Base-by-base conservation (phyloP, 2,113 vertebrate species). In the Phocoena sinus region DNA sequence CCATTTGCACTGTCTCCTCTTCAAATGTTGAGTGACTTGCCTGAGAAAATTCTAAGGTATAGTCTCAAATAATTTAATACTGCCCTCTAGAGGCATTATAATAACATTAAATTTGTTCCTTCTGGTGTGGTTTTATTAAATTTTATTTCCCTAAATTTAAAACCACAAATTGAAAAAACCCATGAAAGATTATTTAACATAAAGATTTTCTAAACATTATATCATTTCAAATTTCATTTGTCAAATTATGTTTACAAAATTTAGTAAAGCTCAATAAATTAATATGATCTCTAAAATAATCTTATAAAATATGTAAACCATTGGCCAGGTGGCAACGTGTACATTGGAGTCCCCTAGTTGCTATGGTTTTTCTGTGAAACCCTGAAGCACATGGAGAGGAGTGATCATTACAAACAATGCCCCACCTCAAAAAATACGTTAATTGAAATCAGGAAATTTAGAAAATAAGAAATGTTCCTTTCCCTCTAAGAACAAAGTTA, bases 1-100 rank as follows among this genome's bases (percentile, higher is more conserved):
- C n/a, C 12, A 91, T 62, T 86, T 88, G 23, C 28, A 81, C 47
- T 50, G 41, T 50, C 76, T 79, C 5, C 85, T 96, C 86, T 53
- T 96, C 44, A 96, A 79, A 73, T 28, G 47, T 31, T 33, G 68
- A 89, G 1, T 79, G 74, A 87, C 76, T 97, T 97, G 71, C 71
- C 92, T 81, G 23, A 97, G 28, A 87, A 98, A 98, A 97, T n/a
- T 21, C 28, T 89, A 79, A 96, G 25, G 47, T 47, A 91, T 76
- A 28, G 74, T 87, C 44, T 97, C 97, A 98, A 93, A 88, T 98
- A 98, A 98, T 98, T 98, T 98, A 98, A 98, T 73, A 98, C 91
- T 98, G 98, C 96, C 98, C 98, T 98, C 98, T 98, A 98, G 98
- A 98, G 98, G 97, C 86, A 74, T 14, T 90, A 89, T 50, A 95